Conservation (phyloP, 2,888 invertebrate species). For the Plagiodera versicolora region DNA sequence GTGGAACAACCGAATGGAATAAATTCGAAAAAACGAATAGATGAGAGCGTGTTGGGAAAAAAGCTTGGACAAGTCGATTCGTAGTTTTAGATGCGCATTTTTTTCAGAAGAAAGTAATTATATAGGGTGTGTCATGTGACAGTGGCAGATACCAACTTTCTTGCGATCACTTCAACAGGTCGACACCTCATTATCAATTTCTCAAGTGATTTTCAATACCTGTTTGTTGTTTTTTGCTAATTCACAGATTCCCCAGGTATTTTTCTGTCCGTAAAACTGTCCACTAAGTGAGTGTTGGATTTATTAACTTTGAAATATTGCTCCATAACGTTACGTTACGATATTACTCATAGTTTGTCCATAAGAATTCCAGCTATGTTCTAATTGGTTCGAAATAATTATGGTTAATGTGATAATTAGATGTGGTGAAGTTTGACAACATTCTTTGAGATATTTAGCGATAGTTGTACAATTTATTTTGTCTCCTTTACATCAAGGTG, state of each 20-base stretch:
- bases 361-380: background rate
- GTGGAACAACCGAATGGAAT: background rate
- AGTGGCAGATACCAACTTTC: no score
- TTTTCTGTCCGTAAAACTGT: background rate
- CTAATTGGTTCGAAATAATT: slow-evolving; percentile 1
- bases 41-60: no score
- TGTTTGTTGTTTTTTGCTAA: background rate
- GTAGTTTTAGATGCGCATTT: no score
- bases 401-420: background rate
- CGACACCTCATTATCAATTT: no score
- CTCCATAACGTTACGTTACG: background rate
- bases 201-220: no score
- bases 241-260: background rate
- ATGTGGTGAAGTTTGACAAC: background rate
- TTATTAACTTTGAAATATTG: slow-evolving; percentile 3
- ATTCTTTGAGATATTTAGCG: slow-evolving; percentile 1
- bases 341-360: background rate
- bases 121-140: no score
- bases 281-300: background rate
- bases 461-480: background rate
- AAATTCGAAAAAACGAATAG: no score
- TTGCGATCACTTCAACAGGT: no score
- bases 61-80: no score
- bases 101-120: no score
- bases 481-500: no score